These are phyloP conservation scores for Andrena chrysosceles DNA, from an alignment of 2,888 invertebrate species.

Conservation along the genomic window DNA sequence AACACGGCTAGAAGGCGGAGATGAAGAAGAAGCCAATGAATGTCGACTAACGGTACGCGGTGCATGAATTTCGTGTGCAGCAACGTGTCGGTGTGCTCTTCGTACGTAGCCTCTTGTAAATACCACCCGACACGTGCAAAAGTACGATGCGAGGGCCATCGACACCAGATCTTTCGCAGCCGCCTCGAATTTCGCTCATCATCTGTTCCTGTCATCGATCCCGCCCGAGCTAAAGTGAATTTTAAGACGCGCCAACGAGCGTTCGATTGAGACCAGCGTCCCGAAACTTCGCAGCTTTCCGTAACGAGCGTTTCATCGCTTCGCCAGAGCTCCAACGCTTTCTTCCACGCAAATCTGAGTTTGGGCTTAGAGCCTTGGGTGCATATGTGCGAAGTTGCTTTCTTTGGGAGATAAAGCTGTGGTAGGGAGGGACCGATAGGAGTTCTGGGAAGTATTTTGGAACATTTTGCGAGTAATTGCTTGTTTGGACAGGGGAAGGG, in stretches of 20 bases:
- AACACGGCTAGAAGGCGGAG: slow-evolving; percentile 67
- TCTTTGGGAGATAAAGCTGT: no score
- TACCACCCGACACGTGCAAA: slow-evolving; percentile 47
- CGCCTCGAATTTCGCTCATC: slow-evolving; percentile 7
- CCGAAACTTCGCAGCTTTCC: no score
- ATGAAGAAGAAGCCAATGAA: slow-evolving; percentile 77
- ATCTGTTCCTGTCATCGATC: slow-evolving; percentile 3
- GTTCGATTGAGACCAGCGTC: neutral
- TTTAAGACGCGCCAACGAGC: neutral
- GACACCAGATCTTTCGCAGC: slow-evolving; percentile 19
- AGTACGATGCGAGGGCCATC: slow-evolving; percentile 6
- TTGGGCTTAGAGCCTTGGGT: no score
- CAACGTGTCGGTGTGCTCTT: slow-evolving; percentile 42
- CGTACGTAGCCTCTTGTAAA: slow-evolving; percentile 39
- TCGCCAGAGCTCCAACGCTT: no score
- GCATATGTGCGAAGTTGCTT: no score
- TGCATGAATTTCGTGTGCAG: slow-evolving; percentile 77
- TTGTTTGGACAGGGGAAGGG: no score
- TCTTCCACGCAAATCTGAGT: no score
- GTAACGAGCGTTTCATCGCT: no score
- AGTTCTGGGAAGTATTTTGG: no score
- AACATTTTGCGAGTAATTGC: no score
- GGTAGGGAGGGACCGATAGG: no score
- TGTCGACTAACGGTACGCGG: slow-evolving; percentile 78
- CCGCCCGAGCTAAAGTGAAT: neutral